phyloP scores from a whole-genome alignment of 2,797 vertebrate genomes.

The Helicolenus hilgendorfi region DNA sequence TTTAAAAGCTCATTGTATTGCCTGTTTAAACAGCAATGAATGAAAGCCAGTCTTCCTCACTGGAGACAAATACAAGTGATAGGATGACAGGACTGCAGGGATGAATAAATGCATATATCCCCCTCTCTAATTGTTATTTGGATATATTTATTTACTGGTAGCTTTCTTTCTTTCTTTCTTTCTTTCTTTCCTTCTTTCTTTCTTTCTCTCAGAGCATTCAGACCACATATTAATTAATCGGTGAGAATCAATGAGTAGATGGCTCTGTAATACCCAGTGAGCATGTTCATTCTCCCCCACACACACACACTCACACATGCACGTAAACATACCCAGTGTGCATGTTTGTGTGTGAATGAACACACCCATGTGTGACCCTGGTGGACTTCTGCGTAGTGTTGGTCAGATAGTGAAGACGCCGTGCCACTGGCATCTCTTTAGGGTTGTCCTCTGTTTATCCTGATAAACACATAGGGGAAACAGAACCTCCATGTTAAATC shows the following conservation, averaged over 20 bases:
- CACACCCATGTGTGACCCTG: not conserved
- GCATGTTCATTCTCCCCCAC: not conserved
- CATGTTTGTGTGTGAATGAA: not conserved
- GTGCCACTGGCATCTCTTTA: too few relatives aligned
- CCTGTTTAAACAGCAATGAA: slow-evolving; percentile 37
- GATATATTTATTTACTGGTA: not conserved
- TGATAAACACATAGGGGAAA: too few relatives aligned
- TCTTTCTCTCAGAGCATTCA: not conserved
- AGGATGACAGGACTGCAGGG: slow-evolving; percentile 3
- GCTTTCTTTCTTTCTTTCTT: not conserved
- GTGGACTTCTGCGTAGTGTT: too few relatives aligned
- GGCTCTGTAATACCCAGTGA: not conserved
- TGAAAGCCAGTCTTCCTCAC: not conserved
- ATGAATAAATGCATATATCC: not conserved
- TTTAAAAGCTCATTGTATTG: slow-evolving; percentile 37
- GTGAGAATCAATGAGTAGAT: not conserved
- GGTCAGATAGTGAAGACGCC: too few relatives aligned
- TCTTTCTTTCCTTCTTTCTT: not conserved
- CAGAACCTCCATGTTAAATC: too few relatives aligned
- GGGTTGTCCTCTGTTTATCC: too few relatives aligned
- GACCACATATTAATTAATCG: not conserved
- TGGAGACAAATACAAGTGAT: slow-evolving; percentile 25
- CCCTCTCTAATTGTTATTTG: not conserved
- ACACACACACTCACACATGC: not conserved
- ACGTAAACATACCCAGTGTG: not conserved